A percentile compares a stretch with the other conserved stretches of the same genome.
Conservation (phyloP, 2,113 vertebrate genomes). For the Pseudolaguvia tuberculata region DNA sequence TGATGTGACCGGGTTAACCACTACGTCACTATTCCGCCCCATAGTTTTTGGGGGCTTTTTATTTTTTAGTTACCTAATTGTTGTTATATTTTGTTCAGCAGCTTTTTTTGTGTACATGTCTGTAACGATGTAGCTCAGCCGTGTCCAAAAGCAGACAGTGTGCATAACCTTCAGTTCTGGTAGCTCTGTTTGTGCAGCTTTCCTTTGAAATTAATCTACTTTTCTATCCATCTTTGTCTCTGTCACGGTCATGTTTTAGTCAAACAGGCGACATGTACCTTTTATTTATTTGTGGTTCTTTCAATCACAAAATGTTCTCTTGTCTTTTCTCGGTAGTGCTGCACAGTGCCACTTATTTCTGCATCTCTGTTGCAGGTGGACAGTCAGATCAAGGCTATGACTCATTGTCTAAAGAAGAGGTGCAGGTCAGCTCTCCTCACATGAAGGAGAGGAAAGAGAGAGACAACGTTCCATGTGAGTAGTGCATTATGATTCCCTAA, state of each 20-base stretch:
- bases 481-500: conserved; percentile 36
- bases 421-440: conserved; percentile 69
- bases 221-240: background rate
- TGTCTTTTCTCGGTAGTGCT: conserved; percentile 3
- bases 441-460: conserved; percentile 76
- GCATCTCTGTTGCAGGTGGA: conserved; percentile 69
- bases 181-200: background rate
- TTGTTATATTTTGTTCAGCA: background rate
- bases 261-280: background rate
- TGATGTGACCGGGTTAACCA: no score
- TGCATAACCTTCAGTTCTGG: background rate
- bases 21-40: no score
- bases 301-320: background rate
- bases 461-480: conserved; percentile 82
- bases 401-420: conserved; percentile 84
- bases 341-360: background rate
- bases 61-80: background rate
- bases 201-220: background rate
- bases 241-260: background rate
- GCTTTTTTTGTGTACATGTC: background rate
- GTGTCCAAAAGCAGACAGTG: background rate
- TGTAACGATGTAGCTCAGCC: conserved; percentile 6
- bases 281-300: background rate
- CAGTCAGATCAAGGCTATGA: conserved; percentile 86
- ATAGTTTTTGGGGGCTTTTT: conserved; percentile 20